These are phyloP conservation scores for Erythrocebus patas DNA, from an alignment of 2,113 vertebrate genomes.

Conservation along the genomic window DNA sequence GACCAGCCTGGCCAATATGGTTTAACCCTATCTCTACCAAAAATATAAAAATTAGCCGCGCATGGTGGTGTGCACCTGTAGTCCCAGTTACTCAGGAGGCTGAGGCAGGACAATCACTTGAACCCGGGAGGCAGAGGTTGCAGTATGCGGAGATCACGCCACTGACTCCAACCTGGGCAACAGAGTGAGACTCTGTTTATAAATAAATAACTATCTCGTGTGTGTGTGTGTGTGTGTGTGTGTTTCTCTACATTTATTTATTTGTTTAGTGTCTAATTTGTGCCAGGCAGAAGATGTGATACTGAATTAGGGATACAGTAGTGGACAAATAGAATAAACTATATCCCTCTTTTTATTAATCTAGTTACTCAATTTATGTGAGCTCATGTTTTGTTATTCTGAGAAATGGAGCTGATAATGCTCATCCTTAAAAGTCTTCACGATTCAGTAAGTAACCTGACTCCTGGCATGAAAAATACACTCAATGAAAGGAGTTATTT, in stretches of 20 bases:
- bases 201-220: too few species aligned
- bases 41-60: too few species aligned
- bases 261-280: neutral
- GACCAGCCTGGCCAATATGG: too few species aligned
- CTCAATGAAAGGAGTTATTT: neutral
- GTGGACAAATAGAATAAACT: neutral
- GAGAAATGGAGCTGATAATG: neutral
- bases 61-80: too few species aligned
- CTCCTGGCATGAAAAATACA: neutral
- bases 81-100: too few species aligned
- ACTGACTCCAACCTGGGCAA: too few species aligned
- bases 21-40: too few species aligned
- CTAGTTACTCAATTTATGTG: neutral
- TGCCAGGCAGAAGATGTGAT: neutral
- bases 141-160: too few species aligned
- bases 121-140: too few species aligned
- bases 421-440: neutral
- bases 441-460: neutral
- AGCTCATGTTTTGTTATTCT: neutral
- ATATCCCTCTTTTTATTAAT: neutral
- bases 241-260: neutral
- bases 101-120: too few species aligned
- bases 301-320: neutral
- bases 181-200: too few species aligned
- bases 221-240: too few species aligned